These are phyloP conservation scores for Agrenia bidenticulata DNA, from an alignment of 2,888 invertebrate genomes.

Conservation along the genomic window DNA sequence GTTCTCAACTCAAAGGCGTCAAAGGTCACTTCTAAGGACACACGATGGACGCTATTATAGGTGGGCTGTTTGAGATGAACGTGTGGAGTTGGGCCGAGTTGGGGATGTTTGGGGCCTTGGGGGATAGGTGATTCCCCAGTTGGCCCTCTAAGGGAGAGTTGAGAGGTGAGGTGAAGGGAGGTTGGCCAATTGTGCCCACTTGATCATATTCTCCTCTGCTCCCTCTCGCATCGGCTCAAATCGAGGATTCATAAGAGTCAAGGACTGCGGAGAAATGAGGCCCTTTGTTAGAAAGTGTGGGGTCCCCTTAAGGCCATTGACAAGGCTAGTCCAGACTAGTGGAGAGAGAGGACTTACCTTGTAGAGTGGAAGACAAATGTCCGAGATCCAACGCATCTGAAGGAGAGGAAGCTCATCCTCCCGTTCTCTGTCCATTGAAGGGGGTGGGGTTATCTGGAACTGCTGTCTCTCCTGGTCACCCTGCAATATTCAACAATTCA, in stretches of 20 bases:
- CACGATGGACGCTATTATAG: too few species aligned
- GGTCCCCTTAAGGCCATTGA: too few species aligned
- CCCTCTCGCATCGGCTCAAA: slow-evolving; percentile 59
- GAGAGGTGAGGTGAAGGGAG: neutral
- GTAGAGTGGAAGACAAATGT: slow-evolving; percentile 59
- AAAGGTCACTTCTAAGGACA: too few species aligned
- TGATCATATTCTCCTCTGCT: slow-evolving; percentile 57
- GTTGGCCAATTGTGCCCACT: slow-evolving; percentile 57
- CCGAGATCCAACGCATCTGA: slow-evolving; percentile 59
- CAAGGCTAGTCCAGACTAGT: neutral
- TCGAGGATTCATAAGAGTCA: slow-evolving; percentile 58
- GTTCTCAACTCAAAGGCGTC: too few species aligned
- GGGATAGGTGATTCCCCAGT: too few species aligned
- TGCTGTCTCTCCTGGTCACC: slow-evolving; percentile 84
- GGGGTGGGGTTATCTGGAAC: slow-evolving; percentile 78
- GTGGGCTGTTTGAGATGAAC: too few species aligned
- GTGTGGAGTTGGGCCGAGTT: too few species aligned
- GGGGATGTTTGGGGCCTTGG: too few species aligned
- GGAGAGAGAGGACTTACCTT: neutral
- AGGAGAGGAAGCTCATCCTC: slow-evolving; percentile 62
- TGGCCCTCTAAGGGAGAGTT: too few species aligned
- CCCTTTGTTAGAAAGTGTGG: too few species aligned
- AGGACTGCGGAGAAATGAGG: too few species aligned
- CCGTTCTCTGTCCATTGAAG: slow-evolving; percentile 64
- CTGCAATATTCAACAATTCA: too few species aligned